These are phyloP conservation scores for Typhlichthys subterraneus DNA, from an alignment of 2,797 vertebrate species.

Conservation along the genomic window DNA sequence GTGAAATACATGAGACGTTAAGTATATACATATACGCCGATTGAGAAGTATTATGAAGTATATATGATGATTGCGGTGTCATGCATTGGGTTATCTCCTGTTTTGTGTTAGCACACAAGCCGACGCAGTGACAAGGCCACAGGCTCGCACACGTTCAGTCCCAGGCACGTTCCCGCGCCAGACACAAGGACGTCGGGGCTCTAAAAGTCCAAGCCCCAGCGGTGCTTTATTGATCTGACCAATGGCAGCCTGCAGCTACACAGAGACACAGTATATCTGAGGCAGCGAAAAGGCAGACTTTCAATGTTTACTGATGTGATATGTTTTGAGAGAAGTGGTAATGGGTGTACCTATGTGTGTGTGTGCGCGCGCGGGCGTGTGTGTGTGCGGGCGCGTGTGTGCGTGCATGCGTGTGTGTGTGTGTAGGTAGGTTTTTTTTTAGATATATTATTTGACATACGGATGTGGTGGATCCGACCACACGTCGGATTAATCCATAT, in stretches of 20 bases:
- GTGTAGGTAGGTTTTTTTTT: not conserved
- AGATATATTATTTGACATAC: not conserved
- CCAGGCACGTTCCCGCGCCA: too few species aligned
- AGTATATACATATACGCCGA: too few species aligned
- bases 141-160: too few species aligned
- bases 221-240: constrained; percentile 53
- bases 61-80: too few species aligned
- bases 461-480: not conserved
- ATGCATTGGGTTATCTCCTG: too few species aligned
- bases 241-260: constrained; percentile 36
- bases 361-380: constrained; percentile 1
- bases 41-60: too few species aligned
- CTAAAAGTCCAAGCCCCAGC: constrained; percentile 36
- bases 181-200: not conserved
- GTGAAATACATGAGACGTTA: too few species aligned
- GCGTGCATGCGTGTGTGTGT: not conserved
- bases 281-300: constrained; percentile 29
- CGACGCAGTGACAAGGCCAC: too few species aligned
- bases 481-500: too few species aligned
- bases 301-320: constrained; percentile 39
- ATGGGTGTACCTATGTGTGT: constrained; percentile 7
- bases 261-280: constrained; percentile 26
- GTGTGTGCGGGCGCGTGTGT: constrained; percentile 2
- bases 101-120: too few species aligned
- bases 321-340: not conserved